phyloP scores from a whole-genome alignment of 2,113 vertebrate species.

The Bubo blakistoni region DNA sequence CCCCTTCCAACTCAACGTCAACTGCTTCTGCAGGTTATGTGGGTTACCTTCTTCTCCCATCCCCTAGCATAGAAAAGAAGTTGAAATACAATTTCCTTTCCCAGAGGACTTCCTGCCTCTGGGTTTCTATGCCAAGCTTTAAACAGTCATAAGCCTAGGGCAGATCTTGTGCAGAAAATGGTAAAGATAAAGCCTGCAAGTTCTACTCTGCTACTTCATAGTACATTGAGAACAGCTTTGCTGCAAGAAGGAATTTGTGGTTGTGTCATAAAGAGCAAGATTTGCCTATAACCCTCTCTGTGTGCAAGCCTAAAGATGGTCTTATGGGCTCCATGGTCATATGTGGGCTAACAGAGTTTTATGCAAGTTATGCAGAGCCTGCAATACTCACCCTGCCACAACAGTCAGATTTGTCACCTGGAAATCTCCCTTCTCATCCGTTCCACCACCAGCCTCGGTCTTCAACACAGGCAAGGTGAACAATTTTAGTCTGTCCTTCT shows the following conservation, averaged over 20 bases:
- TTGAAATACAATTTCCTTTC: neutral
- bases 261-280: neutral
- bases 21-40: neutral
- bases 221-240: neutral
- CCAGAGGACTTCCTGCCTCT: neutral
- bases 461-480: neutral
- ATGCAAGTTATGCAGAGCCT: neutral
- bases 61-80: neutral
- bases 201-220: neutral
- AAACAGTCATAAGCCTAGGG: neutral
- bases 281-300: neutral
- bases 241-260: neutral
- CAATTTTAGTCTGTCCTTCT: neutral
- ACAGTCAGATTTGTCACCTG: neutral
- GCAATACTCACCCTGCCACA: neutral
- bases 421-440: neutral
- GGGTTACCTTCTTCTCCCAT: neutral
- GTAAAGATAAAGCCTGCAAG: neutral
- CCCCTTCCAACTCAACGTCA: neutral
- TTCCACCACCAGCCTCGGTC: neutral
- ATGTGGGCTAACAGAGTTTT: neutral
- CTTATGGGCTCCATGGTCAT: neutral
- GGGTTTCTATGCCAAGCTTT: neutral
- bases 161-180: neutral
- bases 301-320: neutral